Evolutionary conservation across 2,797 vertebrate species (phyloP).

Genomic region (Pyrocephalus nanus): DNA sequence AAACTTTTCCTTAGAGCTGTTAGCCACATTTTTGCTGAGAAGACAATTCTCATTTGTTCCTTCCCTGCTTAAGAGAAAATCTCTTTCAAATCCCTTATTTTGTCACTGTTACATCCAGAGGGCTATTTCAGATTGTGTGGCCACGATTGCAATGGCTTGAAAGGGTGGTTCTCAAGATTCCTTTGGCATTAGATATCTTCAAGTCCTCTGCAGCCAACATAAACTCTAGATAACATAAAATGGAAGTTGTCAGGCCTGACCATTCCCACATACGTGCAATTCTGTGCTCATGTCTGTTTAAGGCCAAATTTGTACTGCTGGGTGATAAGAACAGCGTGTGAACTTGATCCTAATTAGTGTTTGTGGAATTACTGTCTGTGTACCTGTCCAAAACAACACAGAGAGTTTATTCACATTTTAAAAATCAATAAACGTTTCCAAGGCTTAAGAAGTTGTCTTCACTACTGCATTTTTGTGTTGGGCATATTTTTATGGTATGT

Average conservation of each 20-base stretch:
- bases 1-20: not conserved
- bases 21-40: not conserved
- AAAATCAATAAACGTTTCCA: not conserved
- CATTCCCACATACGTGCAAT: not conserved
- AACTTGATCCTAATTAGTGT: not conserved
- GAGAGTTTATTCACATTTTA: not conserved
- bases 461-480: not conserved
- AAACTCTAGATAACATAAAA: not conserved
- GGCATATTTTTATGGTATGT: not conserved
- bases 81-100: not conserved
- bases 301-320: not conserved
- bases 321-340: rapidly evolving
- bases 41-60: not conserved
- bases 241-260: not conserved
- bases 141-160: not conserved
- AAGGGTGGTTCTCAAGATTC: not conserved
- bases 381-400: not conserved
- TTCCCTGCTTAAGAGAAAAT: not conserved
- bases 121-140: not conserved
- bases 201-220: not conserved
- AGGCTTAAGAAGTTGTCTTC: not conserved
- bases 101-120: not conserved
- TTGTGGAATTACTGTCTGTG: not conserved
- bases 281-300: not conserved
- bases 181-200: not conserved